Percentiles rank a stretch among this genome's conserved stretches.
Evolutionary conservation across 2,113 vertebrate genomes (phyloP).

Genomic region (Connochaetes taurinus): DNA sequence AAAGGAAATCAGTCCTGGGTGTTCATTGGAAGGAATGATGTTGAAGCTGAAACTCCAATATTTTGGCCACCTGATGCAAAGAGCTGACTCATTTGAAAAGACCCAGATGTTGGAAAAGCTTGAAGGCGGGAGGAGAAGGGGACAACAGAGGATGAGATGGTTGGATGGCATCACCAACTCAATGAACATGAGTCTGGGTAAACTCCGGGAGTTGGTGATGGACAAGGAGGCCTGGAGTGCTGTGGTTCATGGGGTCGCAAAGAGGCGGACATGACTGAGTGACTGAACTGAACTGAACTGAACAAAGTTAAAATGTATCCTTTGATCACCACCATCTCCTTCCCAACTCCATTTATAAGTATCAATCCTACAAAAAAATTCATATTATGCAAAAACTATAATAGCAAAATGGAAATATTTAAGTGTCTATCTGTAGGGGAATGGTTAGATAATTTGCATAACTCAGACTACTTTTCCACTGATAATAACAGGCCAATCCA

Average conservation of each 20-base stretch:
- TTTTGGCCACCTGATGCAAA: background rate
- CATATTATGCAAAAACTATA: background rate
- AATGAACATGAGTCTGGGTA: background rate
- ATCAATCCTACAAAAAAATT: background rate
- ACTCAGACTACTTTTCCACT: background rate
- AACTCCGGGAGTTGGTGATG: background rate
- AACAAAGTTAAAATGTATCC: background rate
- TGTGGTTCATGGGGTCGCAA: background rate
- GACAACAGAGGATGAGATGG: background rate
- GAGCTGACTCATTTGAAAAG: background rate
- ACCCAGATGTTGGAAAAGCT: background rate
- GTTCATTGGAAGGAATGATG: background rate
- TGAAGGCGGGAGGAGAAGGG: background rate
- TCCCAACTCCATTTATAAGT: background rate
- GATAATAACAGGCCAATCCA: background rate
- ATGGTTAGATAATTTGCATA: background rate
- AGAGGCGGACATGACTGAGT: rapidly evolving
- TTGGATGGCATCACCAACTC: background rate
- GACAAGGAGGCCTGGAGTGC: background rate
- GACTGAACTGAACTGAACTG: background rate
- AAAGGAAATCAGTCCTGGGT: background rate
- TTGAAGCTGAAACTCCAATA: background rate
- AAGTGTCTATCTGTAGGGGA: background rate
- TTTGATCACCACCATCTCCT: background rate
- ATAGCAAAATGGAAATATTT: background rate